phyloP scores from a whole-genome alignment of 2,888 invertebrate genomes.

The Ernsta delagoae region DNA sequence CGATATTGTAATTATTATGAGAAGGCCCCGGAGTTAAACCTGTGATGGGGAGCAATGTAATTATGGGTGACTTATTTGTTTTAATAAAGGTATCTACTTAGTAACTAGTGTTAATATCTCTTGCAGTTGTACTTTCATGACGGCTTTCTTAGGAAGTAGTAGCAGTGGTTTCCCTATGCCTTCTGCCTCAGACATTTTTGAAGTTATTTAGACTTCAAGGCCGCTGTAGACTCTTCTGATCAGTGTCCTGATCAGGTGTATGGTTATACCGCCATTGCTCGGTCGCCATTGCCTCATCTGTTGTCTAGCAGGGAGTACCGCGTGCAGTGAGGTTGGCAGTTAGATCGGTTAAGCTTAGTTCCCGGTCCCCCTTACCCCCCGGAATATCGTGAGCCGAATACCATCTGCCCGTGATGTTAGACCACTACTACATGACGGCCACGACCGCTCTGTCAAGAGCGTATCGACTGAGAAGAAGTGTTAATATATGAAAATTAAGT shows the following conservation, averaged over 20 bases:
- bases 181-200: not conserved
- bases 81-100: no score
- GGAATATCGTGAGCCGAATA: no score
- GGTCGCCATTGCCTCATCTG: conserved; percentile 4
- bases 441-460: no score
- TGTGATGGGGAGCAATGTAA: not conserved
- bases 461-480: no score
- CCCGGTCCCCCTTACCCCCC: no score
- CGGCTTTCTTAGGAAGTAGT: no score
- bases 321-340: not conserved
- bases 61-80: not conserved
- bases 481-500: no score
- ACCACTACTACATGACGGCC: no score
- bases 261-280: conserved; percentile 4
- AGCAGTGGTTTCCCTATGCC: not conserved
- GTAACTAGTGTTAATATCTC: no score
- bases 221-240: conserved; percentile 1
- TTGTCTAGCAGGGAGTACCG: not conserved
- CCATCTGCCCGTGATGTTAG: no score
- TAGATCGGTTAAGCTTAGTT: not conserved
- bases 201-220: not conserved
- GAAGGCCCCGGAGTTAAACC: not conserved
- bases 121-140: no score
- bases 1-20: conserved; percentile 8
- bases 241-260: not conserved